A percentile compares a stretch with the other conserved stretches of the same genome.
These are phyloP conservation scores for Pseudomyrmex sp. DNA, from an alignment of 1,140 invertebrate genomes.

Conservation along the genomic window DNA sequence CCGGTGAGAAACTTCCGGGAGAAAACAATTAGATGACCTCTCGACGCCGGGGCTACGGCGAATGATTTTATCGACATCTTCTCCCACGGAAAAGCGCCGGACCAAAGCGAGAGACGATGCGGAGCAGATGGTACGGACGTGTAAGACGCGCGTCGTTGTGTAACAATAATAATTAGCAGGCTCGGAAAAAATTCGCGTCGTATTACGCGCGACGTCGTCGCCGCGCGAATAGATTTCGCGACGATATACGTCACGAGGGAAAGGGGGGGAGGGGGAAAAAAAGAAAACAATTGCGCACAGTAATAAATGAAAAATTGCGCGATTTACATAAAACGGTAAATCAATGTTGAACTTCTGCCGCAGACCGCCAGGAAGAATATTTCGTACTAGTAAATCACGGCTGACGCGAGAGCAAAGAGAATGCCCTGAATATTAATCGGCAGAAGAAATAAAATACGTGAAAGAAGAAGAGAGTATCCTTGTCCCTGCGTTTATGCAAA, in stretches of 20 bases:
- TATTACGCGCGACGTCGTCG: neutral
- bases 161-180: no score
- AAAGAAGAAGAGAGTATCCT: slow-evolving; percentile 55
- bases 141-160: neutral
- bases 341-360: neutral
- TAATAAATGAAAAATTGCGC: neutral
- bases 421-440: slow-evolving; percentile 41
- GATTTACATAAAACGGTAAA: neutral
- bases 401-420: slow-evolving; percentile 1
- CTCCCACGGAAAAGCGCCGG: slow-evolving; percentile 7
- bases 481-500: slow-evolving; percentile 70
- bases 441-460: slow-evolving; percentile 21
- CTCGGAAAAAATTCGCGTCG: neutral
- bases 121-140: slow-evolving; percentile 63
- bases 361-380: neutral
- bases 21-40: slow-evolving; percentile 72
- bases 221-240: no score
- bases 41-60: slow-evolving; percentile 45
- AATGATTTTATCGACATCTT: slow-evolving; percentile 69
- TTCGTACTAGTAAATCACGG: slow-evolving; percentile 8
- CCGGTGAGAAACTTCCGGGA: slow-evolving; percentile 27
- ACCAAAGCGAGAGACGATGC: slow-evolving; percentile 20
- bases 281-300: neutral
- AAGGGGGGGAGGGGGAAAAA: no score
- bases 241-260: no score